Evolutionary conservation across 1,140 invertebrate species (phyloP).

Genomic region (Drosophila chauvacae): DNA sequence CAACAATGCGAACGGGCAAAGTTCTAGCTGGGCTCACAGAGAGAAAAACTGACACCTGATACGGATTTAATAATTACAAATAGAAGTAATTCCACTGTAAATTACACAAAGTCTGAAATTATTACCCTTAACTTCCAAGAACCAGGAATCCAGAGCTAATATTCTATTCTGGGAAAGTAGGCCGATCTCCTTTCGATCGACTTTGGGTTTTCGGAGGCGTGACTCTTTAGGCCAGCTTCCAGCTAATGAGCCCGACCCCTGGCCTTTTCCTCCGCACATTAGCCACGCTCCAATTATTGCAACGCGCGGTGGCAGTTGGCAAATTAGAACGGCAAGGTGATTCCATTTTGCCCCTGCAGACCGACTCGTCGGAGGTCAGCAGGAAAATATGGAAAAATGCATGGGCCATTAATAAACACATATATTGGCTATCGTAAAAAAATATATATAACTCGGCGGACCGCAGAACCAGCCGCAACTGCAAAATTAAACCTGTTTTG

Average conservation of each 20-base stretch:
- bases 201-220: slow-evolving; percentile 25
- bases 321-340: slow-evolving; percentile 78
- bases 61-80: too few relatives aligned
- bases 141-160: background rate
- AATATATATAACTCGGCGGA: slow-evolving; percentile 22
- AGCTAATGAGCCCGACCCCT: slow-evolving; percentile 65
- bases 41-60: slow-evolving; percentile 1
- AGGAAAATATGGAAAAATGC: slow-evolving; percentile 81
- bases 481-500: slow-evolving; percentile 63
- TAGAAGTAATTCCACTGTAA: too few relatives aligned
- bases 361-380: slow-evolving; percentile 67
- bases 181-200: background rate
- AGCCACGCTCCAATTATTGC: slow-evolving; percentile 69
- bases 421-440: slow-evolving; percentile 57
- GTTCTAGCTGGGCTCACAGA: slow-evolving; percentile 26
- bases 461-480: slow-evolving; percentile 39
- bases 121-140: background rate
- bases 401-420: slow-evolving; percentile 64
- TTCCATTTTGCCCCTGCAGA: slow-evolving; percentile 54
- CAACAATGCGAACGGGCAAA: slow-evolving; percentile 44
- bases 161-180: background rate
- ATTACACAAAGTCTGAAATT: background rate
- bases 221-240: slow-evolving; percentile 8
- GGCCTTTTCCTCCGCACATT: slow-evolving; percentile 62
- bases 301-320: slow-evolving; percentile 63